Evolutionary conservation across 1,140 invertebrate species (phyloP).

Genomic region (Arion vulgaris): DNA sequence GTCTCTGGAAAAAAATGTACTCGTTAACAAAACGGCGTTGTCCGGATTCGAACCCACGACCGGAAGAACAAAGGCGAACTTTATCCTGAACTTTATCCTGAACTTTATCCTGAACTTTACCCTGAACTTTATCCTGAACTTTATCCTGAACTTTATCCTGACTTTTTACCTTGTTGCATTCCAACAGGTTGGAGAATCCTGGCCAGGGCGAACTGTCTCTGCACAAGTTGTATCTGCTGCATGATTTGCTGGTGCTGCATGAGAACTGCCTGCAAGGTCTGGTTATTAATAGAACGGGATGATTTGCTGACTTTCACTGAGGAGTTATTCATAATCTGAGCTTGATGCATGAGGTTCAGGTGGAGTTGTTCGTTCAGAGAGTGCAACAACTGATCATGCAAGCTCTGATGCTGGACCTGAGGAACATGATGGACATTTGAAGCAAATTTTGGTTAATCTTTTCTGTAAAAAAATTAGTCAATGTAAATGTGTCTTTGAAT

Average conservation of each 20-base stretch:
- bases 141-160: too few relatives aligned
- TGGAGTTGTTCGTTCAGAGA: conserved; percentile 86
- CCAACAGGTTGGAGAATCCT: conserved; percentile 60
- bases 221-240: conserved; percentile 83
- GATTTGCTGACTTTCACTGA: conserved; percentile 71
- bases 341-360: conserved; percentile 82
- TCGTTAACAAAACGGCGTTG: too few relatives aligned
- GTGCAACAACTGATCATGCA: conserved; percentile 81
- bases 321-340: conserved; percentile 80
- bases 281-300: conserved; percentile 69
- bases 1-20: too few relatives aligned
- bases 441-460: too few relatives aligned
- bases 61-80: too few relatives aligned
- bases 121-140: too few relatives aligned
- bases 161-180: conserved; percentile 57
- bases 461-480: too few relatives aligned
- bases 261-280: conserved; percentile 79
- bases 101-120: too few relatives aligned
- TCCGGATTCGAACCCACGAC: too few relatives aligned
- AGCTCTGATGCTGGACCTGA: conserved; percentile 76
- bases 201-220: conserved; percentile 81
- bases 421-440: conserved; percentile 8
- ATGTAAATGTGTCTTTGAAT: too few relatives aligned
- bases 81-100: too few relatives aligned
- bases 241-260: conserved; percentile 85